Evolutionary conservation across 2,797 vertebrate species (phyloP).

Genomic region (Chelon labrosus): DNA sequence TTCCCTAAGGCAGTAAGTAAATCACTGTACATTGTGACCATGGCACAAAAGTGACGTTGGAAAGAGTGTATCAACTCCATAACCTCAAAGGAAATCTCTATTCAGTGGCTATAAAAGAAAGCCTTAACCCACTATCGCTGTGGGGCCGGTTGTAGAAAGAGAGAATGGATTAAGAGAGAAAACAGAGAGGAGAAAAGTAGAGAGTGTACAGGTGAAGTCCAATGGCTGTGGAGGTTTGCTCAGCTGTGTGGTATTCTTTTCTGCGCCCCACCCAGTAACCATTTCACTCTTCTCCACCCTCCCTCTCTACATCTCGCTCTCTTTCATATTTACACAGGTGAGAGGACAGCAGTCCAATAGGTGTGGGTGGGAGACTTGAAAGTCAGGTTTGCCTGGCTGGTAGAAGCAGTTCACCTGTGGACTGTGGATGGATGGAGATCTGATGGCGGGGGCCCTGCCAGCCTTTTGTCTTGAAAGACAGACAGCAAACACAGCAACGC

Average conservation of each 20-base stretch:
- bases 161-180: constrained; percentile 84
- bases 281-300: constrained; percentile 67
- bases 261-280: constrained; percentile 81
- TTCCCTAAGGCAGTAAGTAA: constrained; percentile 71
- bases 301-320: constrained; percentile 35
- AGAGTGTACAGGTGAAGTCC: constrained; percentile 82
- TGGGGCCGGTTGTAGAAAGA: constrained; percentile 73
- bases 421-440: constrained; percentile 62
- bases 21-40: constrained; percentile 77
- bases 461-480: constrained; percentile 76
- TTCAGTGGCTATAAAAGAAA: constrained; percentile 75
- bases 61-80: constrained; percentile 78
- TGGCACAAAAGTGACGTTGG: constrained; percentile 73
- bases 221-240: constrained; percentile 85
- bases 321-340: constrained; percentile 83
- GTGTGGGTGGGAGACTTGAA: constrained; percentile 82
- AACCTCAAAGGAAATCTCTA: constrained; percentile 83
- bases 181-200: constrained; percentile 78
- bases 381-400: constrained; percentile 84
- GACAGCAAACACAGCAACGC: constrained; percentile 67
- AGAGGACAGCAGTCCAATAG: constrained; percentile 74
- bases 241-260: constrained; percentile 85
- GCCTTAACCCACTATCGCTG: constrained; percentile 65
- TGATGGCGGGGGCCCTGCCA: constrained; percentile 63
- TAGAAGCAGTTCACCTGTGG: constrained; percentile 69